These are phyloP conservation scores for Drosophila micromelanica DNA, from an alignment of 1,140 invertebrate genomes.

Conservation along the genomic window DNA sequence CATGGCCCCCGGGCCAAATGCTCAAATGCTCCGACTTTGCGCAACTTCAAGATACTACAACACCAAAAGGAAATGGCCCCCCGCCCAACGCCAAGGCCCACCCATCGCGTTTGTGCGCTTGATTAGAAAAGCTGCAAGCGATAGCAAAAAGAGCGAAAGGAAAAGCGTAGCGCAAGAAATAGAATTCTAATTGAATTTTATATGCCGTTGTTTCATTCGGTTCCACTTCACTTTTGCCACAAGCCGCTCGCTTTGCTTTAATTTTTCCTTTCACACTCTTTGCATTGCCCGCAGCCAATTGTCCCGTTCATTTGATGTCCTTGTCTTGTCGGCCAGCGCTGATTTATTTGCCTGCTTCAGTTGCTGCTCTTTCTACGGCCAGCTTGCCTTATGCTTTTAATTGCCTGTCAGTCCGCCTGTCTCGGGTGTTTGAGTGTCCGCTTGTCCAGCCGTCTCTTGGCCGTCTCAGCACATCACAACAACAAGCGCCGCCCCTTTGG, in stretches of 20 bases:
- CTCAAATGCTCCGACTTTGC: slow-evolving; percentile 19
- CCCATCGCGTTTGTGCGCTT: slow-evolving; percentile 56
- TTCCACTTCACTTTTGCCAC: slow-evolving; percentile 22
- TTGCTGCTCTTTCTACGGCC: slow-evolving; percentile 51
- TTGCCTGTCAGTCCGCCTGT: slow-evolving; percentile 63
- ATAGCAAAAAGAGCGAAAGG: slow-evolving; percentile 47
- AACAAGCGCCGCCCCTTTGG: background rate
- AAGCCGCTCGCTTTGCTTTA: slow-evolving; percentile 14
- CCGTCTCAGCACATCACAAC: slow-evolving; percentile 49
- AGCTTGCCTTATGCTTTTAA: slow-evolving; percentile 66
- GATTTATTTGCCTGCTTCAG: slow-evolving; percentile 67
- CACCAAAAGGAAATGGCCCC: slow-evolving; percentile 54
- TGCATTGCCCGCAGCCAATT: slow-evolving; percentile 36
- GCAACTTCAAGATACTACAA: slow-evolving; percentile 44
- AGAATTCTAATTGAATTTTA: slow-evolving; percentile 81
- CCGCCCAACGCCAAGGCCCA: slow-evolving; percentile 1
- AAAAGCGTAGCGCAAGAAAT: slow-evolving; percentile 41
- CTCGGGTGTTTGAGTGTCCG: slow-evolving; percentile 7
- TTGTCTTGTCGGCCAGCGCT: slow-evolving; percentile 56
- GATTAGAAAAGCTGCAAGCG: slow-evolving; percentile 80
- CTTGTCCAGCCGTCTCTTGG: background rate
- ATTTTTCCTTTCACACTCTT: slow-evolving; percentile 53
- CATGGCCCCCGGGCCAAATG: slow-evolving; percentile 60
- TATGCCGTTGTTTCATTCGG: slow-evolving; percentile 47
- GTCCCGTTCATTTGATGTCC: slow-evolving; percentile 52